Evolutionary conservation across 2,113 vertebrate species (phyloP), one percentile per base, ranked within the genome.

Genomic region (Ammodytes marinus): DNA sequence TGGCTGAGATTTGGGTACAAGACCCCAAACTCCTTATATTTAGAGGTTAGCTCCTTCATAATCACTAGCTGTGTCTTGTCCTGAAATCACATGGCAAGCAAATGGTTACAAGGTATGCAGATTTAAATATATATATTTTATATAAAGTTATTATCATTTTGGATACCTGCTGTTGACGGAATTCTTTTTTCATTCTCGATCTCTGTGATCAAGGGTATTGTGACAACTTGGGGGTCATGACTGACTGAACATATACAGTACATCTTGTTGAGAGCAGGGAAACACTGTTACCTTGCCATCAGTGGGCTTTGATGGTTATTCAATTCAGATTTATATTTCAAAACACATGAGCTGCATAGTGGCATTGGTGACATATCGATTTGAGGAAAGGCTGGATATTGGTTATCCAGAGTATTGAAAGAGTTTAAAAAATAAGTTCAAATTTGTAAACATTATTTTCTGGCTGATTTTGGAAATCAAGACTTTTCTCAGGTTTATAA

Each of bases 221-320:
- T 27, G 27, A 27, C 10, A 9, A 63, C 19, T 59, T 1, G 1
- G 50, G 10, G 50, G 15, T n/a, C 14, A 46, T 13, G 19, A 13
- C 40, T 55, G 42, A 42, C 9, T 8, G 5, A 64, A 27, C 27
- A 27, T 64, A 15, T 8, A 27, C n/a, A 40, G 11, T 54, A 27
- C 2, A 49, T 63, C 14, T 19, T 19, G 42, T 47, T 35, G 10
- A 45, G 10, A 27, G 15, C 11, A 58, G 45, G 47, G 17, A 14
- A 69, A 60, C 76, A 46, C 42, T 39, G 60, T n/a, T 58, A 37
- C 43, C 11, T 8, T 66, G 64, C 6, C 50, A 50, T 64, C 39
- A 46, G 17, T 37, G 14, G 12, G 27, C 43, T 59, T 49, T 17
- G 45, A 55, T 8, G 2, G 8, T 63, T 13, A 58, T 43, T 85